These are phyloP conservation scores for Valencia hispanica DNA, from an alignment of 2,797 vertebrate genomes.

Conservation along the genomic window DNA sequence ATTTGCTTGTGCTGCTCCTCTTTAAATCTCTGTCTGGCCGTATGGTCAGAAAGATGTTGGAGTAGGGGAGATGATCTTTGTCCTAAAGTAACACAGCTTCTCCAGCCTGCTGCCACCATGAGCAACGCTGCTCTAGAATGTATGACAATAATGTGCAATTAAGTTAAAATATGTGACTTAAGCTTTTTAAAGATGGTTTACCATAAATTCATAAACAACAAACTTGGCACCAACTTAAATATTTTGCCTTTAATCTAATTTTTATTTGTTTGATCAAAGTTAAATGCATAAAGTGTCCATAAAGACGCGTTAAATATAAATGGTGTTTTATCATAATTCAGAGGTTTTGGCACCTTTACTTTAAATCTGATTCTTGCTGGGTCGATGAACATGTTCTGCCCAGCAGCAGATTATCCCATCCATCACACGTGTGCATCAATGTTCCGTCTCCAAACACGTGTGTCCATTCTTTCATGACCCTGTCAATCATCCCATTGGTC, in stretches of 20 bases:
- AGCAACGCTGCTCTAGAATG: too few species aligned
- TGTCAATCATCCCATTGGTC: slow-evolving; percentile 65
- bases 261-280: neutral
- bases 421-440: slow-evolving; percentile 19
- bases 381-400: slow-evolving; percentile 14
- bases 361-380: neutral
- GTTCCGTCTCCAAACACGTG: slow-evolving; percentile 6
- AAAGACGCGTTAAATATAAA: neutral
- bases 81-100: too few species aligned
- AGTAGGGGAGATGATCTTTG: too few species aligned
- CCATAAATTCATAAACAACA: too few species aligned
- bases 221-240: neutral
- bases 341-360: neutral
- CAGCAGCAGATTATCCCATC: slow-evolving; percentile 4
- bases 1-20: too few species aligned
- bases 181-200: too few species aligned
- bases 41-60: too few species aligned
- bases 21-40: too few species aligned
- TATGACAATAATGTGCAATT: too few species aligned
- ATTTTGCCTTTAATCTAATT: neutral
- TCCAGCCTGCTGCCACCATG: too few species aligned
- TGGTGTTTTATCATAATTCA: neutral
- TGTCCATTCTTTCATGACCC: slow-evolving; percentile 8
- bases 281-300: too few species aligned
- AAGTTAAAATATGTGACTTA: too few species aligned